phyloP scores from a whole-genome alignment of 2,888 invertebrate species.

The Anarsia innoxiella region DNA sequence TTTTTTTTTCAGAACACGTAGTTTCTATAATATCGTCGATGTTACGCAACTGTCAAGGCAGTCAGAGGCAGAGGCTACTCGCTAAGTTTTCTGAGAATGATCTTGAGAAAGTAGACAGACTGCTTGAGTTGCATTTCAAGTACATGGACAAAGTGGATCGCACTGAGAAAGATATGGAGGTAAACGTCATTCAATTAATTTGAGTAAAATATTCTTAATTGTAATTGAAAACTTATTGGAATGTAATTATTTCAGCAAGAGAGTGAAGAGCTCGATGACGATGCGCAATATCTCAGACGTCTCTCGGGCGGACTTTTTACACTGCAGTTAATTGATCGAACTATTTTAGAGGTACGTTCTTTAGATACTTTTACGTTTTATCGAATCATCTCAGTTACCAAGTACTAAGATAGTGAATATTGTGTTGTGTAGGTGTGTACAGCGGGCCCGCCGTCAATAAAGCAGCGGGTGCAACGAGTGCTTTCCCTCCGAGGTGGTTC shows the following conservation, averaged over 20 bases:
- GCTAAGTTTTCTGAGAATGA: constrained; percentile 99
- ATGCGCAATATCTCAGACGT: constrained; percentile 90
- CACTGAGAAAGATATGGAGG: constrained; percentile 86
- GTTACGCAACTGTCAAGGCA: constrained; percentile 92
- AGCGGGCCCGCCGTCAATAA: constrained; percentile 82
- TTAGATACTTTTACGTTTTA: not conserved
- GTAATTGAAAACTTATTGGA: too few relatives aligned
- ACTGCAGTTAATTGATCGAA: constrained; percentile 94
- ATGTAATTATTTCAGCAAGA: constrained; percentile 62
- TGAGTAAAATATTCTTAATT: too few relatives aligned
- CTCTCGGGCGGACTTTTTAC: constrained; percentile 97
- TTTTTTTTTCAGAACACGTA: constrained; percentile 83
- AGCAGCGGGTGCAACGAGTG: constrained; percentile 91
- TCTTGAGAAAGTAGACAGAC: constrained; percentile 96
- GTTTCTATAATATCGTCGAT: constrained; percentile 94
- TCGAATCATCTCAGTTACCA: not conserved
- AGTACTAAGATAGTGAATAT: not conserved
- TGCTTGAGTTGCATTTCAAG: constrained; percentile 97
- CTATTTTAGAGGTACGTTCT: constrained; percentile 81
- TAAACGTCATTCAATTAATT: constrained; percentile 20
- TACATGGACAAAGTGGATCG: constrained; percentile 94
- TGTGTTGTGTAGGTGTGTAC: constrained; percentile 71
- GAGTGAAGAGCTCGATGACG: constrained; percentile 84
- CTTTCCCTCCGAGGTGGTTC: constrained; percentile 92
- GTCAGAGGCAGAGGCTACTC: constrained; percentile 91